phyloP scores from a whole-genome alignment of 2,888 invertebrate genomes.

The Helleia helle region DNA sequence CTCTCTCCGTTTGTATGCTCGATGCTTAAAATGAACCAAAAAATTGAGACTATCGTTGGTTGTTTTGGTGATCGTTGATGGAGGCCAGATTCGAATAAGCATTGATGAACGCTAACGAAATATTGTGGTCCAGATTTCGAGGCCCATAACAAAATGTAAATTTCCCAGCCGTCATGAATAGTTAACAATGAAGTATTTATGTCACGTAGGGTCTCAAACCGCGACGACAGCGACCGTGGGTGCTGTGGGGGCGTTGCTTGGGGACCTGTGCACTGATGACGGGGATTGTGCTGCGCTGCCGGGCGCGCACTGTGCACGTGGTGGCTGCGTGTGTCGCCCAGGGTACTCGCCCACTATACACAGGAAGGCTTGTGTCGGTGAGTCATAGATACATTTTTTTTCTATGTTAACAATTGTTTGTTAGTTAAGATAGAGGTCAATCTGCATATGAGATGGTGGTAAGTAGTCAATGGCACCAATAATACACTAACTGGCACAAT shows the following conservation, averaged over 20 bases:
- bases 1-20: too few species aligned
- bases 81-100: too few species aligned
- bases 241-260: slow-evolving; percentile 77
- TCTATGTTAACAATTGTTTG: too few species aligned
- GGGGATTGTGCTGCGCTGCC: slow-evolving; percentile 74
- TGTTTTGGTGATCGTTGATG: too few species aligned
- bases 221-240: slow-evolving; percentile 67
- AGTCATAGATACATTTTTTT: slow-evolving; percentile 24
- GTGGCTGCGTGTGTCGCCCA: slow-evolving; percentile 83
- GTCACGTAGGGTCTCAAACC: slow-evolving; percentile 37
- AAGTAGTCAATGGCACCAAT: too few species aligned
- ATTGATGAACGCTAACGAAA: too few species aligned
- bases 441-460: too few species aligned
- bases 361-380: slow-evolving; percentile 62
- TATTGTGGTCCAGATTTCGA: neutral
- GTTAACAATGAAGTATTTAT: neutral
- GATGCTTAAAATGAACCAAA: too few species aligned
- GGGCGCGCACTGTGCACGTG: slow-evolving; percentile 81
- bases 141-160: neutral
- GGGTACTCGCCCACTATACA: slow-evolving; percentile 63
- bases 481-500: too few species aligned
- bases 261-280: slow-evolving; percentile 82
- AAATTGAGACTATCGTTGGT: too few species aligned
- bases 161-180: neutral
- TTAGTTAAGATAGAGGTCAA: too few species aligned